These are phyloP conservation scores for Asobara japonica DNA, from an alignment of 1,140 invertebrate species.

Conservation along the genomic window DNA sequence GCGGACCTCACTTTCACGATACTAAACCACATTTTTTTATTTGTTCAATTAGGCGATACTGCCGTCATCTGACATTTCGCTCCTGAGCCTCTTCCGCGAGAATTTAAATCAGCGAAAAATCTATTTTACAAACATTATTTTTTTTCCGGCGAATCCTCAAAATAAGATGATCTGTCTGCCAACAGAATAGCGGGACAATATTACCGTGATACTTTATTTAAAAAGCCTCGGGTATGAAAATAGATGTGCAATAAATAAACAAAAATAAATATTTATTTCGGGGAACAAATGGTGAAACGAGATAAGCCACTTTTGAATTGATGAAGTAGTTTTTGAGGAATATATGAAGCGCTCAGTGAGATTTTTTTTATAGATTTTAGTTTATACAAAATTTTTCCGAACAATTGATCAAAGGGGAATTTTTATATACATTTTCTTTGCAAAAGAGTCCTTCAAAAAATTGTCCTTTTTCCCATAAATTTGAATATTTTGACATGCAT, in stretches of 20 bases:
- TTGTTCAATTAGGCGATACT: neutral
- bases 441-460: too few species aligned
- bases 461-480: too few species aligned
- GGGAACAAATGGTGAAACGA: neutral
- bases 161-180: neutral
- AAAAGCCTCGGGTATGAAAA: too few species aligned
- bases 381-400: too few species aligned
- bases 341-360: too few species aligned
- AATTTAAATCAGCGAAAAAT: neutral
- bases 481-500: too few species aligned
- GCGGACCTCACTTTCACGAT: conserved; percentile 14
- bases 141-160: neutral
- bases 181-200: neutral
- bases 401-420: too few species aligned
- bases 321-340: too few species aligned
- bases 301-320: neutral
- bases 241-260: neutral
- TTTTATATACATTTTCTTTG: too few species aligned
- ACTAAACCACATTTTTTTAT: neutral
- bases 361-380: too few species aligned
- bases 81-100: neutral
- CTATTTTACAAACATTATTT: neutral
- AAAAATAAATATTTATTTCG: neutral
- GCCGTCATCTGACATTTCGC: neutral
- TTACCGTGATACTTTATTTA: neutral